These are phyloP conservation scores for Rhinogobio ventralis DNA, from an alignment of 2,797 vertebrate species.

Conservation along the genomic window DNA sequence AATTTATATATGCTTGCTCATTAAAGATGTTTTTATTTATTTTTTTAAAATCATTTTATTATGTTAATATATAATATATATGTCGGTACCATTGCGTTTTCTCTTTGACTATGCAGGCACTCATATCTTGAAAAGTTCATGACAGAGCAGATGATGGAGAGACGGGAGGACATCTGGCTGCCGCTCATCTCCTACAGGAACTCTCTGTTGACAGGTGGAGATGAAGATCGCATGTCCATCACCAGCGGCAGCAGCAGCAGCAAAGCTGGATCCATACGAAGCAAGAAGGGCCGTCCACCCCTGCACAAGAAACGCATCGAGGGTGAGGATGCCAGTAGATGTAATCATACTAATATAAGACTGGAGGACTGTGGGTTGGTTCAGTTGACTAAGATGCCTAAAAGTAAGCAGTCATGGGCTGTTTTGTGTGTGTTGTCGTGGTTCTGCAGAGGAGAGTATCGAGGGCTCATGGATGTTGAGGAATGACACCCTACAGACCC, in stretches of 20 bases:
- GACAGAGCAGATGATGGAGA: conserved; percentile 97
- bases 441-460: conserved; percentile 86
- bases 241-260: conserved; percentile 90
- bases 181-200: conserved; percentile 98
- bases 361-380: background rate
- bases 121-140: conserved; percentile 98
- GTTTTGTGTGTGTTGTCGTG: conserved; percentile 48
- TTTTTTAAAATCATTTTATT: too few species aligned
- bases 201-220: conserved; percentile 93
- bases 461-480: conserved; percentile 94
- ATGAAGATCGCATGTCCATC: conserved; percentile 94
- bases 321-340: conserved; percentile 67
- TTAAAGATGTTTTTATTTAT: too few species aligned
- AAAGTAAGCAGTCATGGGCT: conserved; percentile 13
- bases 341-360: background rate
- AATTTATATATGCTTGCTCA: too few species aligned
- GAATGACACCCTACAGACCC: conserved; percentile 90
- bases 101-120: conserved; percentile 77
- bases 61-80: background rate
- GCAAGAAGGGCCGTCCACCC: conserved; percentile 94
- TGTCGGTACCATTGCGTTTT: conserved; percentile 55
- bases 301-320: conserved; percentile 92
- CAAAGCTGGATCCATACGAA: conserved; percentile 92
- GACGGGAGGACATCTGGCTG: conserved; percentile 97
- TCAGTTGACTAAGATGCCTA: background rate